These are phyloP conservation scores for Pitta sordida DNA, from an alignment of 2,113 vertebrate species.

Conservation along the genomic window DNA sequence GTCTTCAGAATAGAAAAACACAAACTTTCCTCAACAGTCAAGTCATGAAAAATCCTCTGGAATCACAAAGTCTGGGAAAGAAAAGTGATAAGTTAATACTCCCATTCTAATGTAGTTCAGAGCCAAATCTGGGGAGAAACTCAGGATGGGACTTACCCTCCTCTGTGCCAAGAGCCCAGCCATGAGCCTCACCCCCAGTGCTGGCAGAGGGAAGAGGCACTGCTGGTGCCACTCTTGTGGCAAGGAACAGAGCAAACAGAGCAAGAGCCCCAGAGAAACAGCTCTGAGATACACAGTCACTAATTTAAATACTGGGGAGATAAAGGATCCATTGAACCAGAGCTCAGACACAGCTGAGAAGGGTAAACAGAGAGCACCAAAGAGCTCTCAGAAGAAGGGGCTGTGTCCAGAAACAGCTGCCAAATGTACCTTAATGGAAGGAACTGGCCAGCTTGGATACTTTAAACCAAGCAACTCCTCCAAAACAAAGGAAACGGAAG, in stretches of 20 bases:
- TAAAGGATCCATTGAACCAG: slow-evolving; percentile 23
- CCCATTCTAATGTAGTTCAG: not conserved
- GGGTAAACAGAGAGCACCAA: slow-evolving; percentile 34
- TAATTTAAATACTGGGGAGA: slow-evolving; percentile 19
- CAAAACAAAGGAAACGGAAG: slow-evolving; percentile 44
- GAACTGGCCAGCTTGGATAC: not conserved
- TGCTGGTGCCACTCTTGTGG: not conserved
- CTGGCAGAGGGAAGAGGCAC: not conserved
- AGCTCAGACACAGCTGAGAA: slow-evolving; percentile 37
- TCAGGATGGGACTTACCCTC: not conserved
- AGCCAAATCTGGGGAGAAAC: not conserved
- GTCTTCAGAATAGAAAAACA: not conserved
- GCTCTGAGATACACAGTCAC: not conserved
- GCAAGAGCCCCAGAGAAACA: not conserved
- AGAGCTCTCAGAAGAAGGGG: slow-evolving; percentile 4
- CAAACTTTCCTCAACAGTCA: not conserved
- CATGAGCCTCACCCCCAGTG: not conserved
- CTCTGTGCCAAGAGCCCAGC: not conserved
- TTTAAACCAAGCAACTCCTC: slow-evolving; percentile 1
- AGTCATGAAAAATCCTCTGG: not conserved
- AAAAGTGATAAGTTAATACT: not conserved
- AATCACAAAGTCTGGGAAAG: not conserved
- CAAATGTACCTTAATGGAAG: slow-evolving; percentile 37
- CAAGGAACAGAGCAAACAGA: slow-evolving; percentile 8
- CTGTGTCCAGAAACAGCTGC: slow-evolving; percentile 27